Conservation (phyloP, 2,888 invertebrate genomes). For the Bruchidius siliquastri region DNA sequence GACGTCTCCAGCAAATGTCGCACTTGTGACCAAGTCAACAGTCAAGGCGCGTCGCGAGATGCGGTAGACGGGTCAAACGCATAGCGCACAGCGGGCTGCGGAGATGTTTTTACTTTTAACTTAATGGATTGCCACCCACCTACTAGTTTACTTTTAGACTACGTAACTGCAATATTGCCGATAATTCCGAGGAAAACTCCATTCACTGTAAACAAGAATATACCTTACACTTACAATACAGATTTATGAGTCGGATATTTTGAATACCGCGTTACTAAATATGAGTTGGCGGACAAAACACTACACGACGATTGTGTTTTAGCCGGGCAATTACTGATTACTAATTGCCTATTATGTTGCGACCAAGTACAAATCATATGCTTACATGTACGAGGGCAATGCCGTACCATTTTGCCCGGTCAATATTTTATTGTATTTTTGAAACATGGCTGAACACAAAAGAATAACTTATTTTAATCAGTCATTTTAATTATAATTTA, state of each 20-base stretch:
- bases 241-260: neutral
- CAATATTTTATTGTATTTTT: too few relatives aligned
- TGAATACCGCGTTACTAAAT: neutral
- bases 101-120: conserved; percentile 25
- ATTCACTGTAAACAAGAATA: neutral
- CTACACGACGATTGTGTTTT: neutral
- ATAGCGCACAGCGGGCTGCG: conserved; percentile 19
- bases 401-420: too few relatives aligned
- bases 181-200: conserved; percentile 18
- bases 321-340: neutral
- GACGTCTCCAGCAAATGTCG: neutral
- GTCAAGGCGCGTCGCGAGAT: neutral
- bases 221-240: neutral
- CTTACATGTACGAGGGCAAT: too few relatives aligned
- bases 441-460: too few relatives aligned
- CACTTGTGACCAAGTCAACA: neutral
- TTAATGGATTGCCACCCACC: conserved; percentile 31
- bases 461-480: too few relatives aligned
- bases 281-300: neutral
- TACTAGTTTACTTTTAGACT: conserved; percentile 27
- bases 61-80: conserved; percentile 16
- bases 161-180: conserved; percentile 20
- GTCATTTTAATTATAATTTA: too few relatives aligned
- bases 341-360: neutral
- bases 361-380: neutral